phyloP scores from a whole-genome alignment of 2,113 vertebrate species.

The Campylorhamphus procurvoides region DNA sequence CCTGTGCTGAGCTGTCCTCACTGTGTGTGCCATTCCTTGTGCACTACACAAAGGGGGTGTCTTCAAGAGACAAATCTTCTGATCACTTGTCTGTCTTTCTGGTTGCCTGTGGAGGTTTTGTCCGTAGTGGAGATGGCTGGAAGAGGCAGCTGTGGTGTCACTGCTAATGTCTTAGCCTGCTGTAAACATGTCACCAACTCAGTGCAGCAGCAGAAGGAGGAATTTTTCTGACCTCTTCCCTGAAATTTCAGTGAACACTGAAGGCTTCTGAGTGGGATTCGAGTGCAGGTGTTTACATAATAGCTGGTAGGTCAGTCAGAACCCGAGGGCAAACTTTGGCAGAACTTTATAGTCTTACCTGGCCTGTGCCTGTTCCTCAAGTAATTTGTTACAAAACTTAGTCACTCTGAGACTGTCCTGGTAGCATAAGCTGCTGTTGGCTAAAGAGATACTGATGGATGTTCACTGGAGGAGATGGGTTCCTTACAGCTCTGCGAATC shows the following conservation, averaged over 20 bases:
- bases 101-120: neutral
- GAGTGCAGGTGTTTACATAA: neutral
- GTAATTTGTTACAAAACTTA: neutral
- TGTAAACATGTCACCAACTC: neutral
- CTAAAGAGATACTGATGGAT: neutral
- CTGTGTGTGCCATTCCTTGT: too few relatives aligned
- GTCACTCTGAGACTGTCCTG: neutral
- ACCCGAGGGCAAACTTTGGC: fast-evolving
- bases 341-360: neutral
- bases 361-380: neutral
- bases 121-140: neutral
- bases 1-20: neutral
- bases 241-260: neutral
- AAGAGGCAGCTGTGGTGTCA: neutral
- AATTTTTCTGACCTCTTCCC: neutral
- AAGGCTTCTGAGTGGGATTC: neutral
- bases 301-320: neutral
- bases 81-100: neutral
- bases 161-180: neutral
- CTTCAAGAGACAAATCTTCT: neutral
- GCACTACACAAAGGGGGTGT: fast-evolving
- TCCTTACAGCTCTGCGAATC: neutral
- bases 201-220: neutral
- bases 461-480: neutral
- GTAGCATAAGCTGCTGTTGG: neutral